These are phyloP conservation scores for Dendronephthya gigantea DNA, from an alignment of 64 coral and sea anemone species.

Conservation along the genomic window DNA sequence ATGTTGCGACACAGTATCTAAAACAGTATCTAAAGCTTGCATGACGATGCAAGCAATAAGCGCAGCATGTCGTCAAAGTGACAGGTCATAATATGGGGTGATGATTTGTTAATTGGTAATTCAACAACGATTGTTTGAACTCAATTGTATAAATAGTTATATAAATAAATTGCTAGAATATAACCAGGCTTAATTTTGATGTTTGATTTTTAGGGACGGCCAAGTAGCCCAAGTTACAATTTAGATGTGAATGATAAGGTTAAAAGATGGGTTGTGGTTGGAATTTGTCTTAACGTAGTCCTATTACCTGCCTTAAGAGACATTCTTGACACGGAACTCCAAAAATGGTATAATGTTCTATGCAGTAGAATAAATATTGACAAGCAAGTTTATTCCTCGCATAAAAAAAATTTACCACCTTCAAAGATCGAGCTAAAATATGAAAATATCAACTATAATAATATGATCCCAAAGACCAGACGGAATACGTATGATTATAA, in stretches of 20 bases:
- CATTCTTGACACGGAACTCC: slow-evolving; percentile 3
- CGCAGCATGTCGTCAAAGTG: too few relatives aligned
- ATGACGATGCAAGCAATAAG: too few relatives aligned
- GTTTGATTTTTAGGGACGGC: too few relatives aligned
- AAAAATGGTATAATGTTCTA: neutral
- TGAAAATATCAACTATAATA: neutral
- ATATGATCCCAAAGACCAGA: neutral
- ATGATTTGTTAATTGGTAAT: too few relatives aligned
- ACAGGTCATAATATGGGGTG: too few relatives aligned
- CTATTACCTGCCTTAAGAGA: slow-evolving; percentile 23
- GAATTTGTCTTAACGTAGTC: slow-evolving; percentile 34
- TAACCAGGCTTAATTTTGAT: too few relatives aligned
- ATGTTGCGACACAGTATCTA: too few relatives aligned
- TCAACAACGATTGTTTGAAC: too few relatives aligned
- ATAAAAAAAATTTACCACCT: neutral
- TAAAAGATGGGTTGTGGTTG: slow-evolving; percentile 52
- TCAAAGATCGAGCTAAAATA: neutral
- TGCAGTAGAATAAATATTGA: neutral
- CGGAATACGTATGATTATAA: neutral
- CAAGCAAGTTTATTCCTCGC: neutral
- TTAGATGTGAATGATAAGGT: slow-evolving; percentile 7
- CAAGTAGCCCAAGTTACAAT: too few relatives aligned
- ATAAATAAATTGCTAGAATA: too few relatives aligned
- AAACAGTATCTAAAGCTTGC: too few relatives aligned
- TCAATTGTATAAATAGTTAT: too few relatives aligned